A percentile compares a stretch with the other conserved stretches of the same genome.
phyloP scores from a whole-genome alignment of 2,888 invertebrate genomes.

The Peribatodes rhomboidaria region DNA sequence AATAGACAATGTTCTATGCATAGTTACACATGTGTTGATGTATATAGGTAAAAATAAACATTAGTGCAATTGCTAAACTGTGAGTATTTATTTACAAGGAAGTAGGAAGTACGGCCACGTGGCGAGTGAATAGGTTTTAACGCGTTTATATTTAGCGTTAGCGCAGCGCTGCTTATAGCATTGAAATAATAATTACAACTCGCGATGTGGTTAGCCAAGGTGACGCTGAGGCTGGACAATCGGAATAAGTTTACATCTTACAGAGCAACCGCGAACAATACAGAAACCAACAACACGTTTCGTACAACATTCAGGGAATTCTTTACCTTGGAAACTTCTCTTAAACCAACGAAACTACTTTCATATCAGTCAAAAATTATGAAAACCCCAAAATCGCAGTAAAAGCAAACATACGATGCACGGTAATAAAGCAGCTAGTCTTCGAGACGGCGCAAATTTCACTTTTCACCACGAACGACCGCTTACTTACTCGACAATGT shows the following conservation, averaged over 20 bases:
- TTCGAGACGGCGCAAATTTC: constrained; percentile 44
- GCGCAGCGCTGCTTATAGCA: constrained; percentile 14
- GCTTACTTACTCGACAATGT: constrained; percentile 43
- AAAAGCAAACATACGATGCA: neutral
- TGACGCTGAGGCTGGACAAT: constrained; percentile 6
- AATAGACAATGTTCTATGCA: neutral
- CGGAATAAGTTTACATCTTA: constrained; percentile 1
- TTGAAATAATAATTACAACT: constrained; percentile 19
- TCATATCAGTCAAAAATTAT: constrained; percentile 13
- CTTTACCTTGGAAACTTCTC: neutral
- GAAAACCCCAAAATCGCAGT: neutral
- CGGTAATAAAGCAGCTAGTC: constrained; percentile 27
- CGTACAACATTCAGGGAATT: neutral
- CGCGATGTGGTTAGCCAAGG: constrained; percentile 26
- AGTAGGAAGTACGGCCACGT: constrained; percentile 46
- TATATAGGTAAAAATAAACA: constrained; percentile 3
- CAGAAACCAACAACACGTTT: neutral
- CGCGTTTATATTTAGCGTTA: constrained; percentile 25
- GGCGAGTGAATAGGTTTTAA: constrained; percentile 25
- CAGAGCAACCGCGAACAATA: neutral
- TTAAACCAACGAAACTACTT: constrained; percentile 13
- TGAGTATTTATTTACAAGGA: constrained; percentile 34
- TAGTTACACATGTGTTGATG: neutral
- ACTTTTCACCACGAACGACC: constrained; percentile 44
- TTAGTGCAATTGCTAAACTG: neutral